These are phyloP conservation scores for Lampris megalopsis DNA, from an alignment of 2,113 vertebrate species.

Conservation along the genomic window DNA sequence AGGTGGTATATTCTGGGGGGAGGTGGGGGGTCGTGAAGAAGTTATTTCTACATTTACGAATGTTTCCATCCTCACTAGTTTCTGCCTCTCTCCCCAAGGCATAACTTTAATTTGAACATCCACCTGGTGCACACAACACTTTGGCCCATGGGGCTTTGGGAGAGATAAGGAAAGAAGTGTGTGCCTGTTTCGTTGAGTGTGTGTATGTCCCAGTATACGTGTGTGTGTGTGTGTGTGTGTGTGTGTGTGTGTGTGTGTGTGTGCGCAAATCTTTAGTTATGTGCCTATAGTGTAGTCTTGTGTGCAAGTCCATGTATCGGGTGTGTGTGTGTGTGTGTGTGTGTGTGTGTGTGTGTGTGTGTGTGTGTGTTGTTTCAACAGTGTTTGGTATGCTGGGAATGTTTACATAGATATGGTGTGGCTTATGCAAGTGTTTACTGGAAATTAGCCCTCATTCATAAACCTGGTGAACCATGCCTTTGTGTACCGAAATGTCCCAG, in stretches of 20 bases:
- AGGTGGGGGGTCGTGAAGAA: too few relatives aligned
- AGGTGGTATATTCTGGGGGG: too few relatives aligned
- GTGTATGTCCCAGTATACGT: not conserved
- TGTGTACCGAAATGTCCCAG: not conserved
- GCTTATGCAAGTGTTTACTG: conserved; percentile 8
- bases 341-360: conserved; percentile 17
- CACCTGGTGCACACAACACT: not conserved
- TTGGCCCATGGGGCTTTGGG: not conserved
- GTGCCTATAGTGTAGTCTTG: too few relatives aligned
- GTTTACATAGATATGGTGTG: conserved; percentile 30
- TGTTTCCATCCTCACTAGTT: not conserved
- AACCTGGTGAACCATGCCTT: not conserved
- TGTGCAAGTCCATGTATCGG: not conserved
- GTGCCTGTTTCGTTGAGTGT: not conserved
- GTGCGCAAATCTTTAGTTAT: not conserved
- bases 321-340: not conserved
- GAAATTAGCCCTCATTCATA: conserved; percentile 14
- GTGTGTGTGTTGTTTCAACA: conserved; percentile 28
- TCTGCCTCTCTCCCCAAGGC: not conserved
- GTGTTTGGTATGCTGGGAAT: conserved; percentile 45
- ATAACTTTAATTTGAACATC: not conserved
- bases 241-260: conserved; percentile 6
- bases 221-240: not conserved
- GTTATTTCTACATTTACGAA: not conserved
- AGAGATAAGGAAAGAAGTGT: conserved; percentile 9